Evolutionary conservation across 2,797 vertebrate species (phyloP).

Genomic region (Helicolenus hilgendorfi): DNA sequence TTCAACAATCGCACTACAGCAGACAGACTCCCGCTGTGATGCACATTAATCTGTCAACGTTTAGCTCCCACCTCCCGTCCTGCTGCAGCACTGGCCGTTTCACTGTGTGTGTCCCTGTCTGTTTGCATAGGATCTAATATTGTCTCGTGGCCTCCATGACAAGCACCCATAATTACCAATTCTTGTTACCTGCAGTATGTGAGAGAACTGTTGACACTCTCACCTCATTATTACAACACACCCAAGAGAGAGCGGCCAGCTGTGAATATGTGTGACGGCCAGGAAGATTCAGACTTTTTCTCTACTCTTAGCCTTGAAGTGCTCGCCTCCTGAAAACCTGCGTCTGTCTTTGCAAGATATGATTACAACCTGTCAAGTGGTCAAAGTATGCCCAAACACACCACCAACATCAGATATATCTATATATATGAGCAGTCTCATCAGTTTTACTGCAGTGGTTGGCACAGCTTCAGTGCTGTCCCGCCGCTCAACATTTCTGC

Average conservation of each 20-base stretch:
- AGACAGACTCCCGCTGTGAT: slow-evolving; percentile 41
- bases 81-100: not conserved
- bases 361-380: slow-evolving; percentile 6
- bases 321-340: not conserved
- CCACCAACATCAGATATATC: not conserved
- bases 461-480: slow-evolving; percentile 11
- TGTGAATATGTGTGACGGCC: not conserved
- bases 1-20: slow-evolving; percentile 34
- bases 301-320: not conserved
- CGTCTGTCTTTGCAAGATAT: slow-evolving; percentile 1
- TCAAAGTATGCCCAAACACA: slow-evolving; percentile 21
- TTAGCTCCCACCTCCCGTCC: not conserved
- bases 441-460: slow-evolving; percentile 29
- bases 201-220: slow-evolving; percentile 16
- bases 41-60: slow-evolving; percentile 49
- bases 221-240: slow-evolving; percentile 10
- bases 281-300: not conserved
- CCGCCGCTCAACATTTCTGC: slow-evolving; percentile 43
- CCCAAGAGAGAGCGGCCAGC: not conserved
- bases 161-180: slow-evolving; percentile 8
- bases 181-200: not conserved
- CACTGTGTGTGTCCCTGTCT: not conserved
- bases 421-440: slow-evolving; percentile 13
- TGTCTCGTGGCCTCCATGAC: not conserved
- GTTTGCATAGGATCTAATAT: slow-evolving; percentile 22